Evolutionary conservation across 2,888 invertebrate genomes (phyloP).

Genomic region (Pyrrhia umbra): DNA sequence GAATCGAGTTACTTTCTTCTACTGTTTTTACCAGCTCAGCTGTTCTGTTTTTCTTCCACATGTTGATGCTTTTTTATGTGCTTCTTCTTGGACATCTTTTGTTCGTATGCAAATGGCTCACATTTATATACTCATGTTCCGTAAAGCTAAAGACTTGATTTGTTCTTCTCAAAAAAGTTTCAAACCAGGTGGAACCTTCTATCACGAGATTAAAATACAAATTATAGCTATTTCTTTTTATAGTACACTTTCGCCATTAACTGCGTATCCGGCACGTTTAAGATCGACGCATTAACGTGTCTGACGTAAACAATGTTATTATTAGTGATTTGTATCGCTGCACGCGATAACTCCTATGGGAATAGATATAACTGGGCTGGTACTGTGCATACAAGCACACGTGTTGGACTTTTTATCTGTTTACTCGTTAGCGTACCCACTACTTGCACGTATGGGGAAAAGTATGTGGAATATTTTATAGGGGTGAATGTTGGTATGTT

Average conservation of each 20-base stretch:
- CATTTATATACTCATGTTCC: background rate
- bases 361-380: conserved; percentile 66
- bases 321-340: conserved; percentile 64
- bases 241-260: conserved; percentile 51
- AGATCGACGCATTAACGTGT: conserved; percentile 61
- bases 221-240: conserved; percentile 44
- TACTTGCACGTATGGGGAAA: conserved; percentile 32
- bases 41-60: no score
- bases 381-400: conserved; percentile 64
- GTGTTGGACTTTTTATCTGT: conserved; percentile 69
- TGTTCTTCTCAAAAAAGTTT: background rate
- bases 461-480: conserved; percentile 44
- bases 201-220: conserved; percentile 25
- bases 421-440: conserved; percentile 48
- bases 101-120: no score
- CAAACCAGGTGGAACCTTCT: conserved; percentile 5
- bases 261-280: conserved; percentile 57
- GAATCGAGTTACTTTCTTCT: background rate
- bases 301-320: conserved; percentile 65
- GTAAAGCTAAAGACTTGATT: background rate
- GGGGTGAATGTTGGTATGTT: conserved; percentile 40
- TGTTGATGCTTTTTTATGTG: no score
- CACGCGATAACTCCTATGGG: conserved; percentile 62
- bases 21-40: background rate
- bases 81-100: no score